These are phyloP conservation scores for Diarsia rubi DNA, from an alignment of 2,888 invertebrate species.

Conservation along the genomic window DNA sequence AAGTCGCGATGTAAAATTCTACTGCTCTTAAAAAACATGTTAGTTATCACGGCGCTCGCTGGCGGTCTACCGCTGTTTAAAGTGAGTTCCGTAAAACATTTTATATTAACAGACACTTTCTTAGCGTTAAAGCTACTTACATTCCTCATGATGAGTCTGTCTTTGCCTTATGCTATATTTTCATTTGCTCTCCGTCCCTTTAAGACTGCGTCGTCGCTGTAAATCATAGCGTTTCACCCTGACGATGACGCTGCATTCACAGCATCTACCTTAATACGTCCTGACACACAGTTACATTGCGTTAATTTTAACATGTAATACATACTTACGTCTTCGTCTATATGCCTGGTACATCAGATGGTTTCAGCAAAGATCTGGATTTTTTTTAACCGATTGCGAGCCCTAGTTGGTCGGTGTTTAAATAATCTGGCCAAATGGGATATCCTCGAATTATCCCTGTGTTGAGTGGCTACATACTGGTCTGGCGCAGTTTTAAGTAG, in stretches of 20 bases:
- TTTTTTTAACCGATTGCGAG: too few relatives aligned
- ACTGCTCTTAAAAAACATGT: not conserved
- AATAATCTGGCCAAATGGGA: too few relatives aligned
- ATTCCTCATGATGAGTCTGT: not conserved
- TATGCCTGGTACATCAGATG: not conserved
- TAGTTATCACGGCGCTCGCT: too few relatives aligned
- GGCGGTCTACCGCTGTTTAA: too few relatives aligned
- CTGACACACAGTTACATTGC: slow-evolving; percentile 18
- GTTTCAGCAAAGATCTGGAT: not conserved
- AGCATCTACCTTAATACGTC: slow-evolving; percentile 6
- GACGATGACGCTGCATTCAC: slow-evolving; percentile 26
- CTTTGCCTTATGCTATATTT: slow-evolving; percentile 7
- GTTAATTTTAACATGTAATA: not conserved
- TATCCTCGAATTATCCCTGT: too few relatives aligned
- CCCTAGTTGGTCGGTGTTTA: too few relatives aligned
- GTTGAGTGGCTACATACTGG: too few relatives aligned
- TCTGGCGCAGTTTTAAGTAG: too few relatives aligned
- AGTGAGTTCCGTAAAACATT: too few relatives aligned
- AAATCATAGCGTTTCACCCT: slow-evolving; percentile 41
- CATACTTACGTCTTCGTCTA: not conserved
- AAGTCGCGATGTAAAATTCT: not conserved
- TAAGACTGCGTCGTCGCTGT: slow-evolving; percentile 10
- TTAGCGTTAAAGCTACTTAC: not conserved
- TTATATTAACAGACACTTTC: not conserved
- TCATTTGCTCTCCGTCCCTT: not conserved